These are phyloP conservation scores for Synanthedon andrenaeformis DNA, from an alignment of 2,888 invertebrate genomes.

Conservation along the genomic window DNA sequence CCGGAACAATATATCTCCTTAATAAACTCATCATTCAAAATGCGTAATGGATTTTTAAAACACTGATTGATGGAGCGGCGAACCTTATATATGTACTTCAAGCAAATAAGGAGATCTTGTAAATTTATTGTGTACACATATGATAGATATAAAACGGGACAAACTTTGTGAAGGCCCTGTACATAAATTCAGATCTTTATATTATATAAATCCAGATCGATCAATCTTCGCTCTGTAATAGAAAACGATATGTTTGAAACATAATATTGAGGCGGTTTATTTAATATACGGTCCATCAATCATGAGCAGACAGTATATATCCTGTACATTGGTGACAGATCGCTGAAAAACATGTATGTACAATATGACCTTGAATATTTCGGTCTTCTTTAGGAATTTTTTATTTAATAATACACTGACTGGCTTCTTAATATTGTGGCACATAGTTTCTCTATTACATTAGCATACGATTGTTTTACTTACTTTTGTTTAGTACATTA, in stretches of 20 bases:
- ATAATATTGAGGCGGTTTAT: constrained; percentile 60
- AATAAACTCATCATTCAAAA: constrained; percentile 24
- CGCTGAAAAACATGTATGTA: constrained; percentile 44
- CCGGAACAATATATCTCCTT: constrained; percentile 17
- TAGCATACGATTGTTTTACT: too few species aligned
- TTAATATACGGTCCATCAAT: constrained; percentile 64
- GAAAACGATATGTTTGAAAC: constrained; percentile 57
- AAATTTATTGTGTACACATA: neutral
- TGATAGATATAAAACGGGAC: constrained; percentile 1
- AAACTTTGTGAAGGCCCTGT: constrained; percentile 10
- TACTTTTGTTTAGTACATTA: too few species aligned
- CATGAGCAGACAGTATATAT: constrained; percentile 37
- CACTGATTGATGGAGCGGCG: constrained; percentile 22
- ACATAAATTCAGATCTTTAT: constrained; percentile 12
- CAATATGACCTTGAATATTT: constrained; percentile 6
- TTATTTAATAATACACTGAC: neutral
- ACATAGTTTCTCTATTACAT: too few species aligned
- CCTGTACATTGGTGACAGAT: constrained; percentile 50
- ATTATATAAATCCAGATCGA: constrained; percentile 41
- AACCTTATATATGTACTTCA: constrained; percentile 1
- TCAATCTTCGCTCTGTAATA: constrained; percentile 52
- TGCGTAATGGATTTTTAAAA: constrained; percentile 20
- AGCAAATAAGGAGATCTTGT: constrained; percentile 1
- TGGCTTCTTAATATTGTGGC: too few species aligned
- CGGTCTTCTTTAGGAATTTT: neutral